Base-by-base conservation (phyloP, 2,113 vertebrate genomes). In the Periophthalmodon schlosseri region DNA sequence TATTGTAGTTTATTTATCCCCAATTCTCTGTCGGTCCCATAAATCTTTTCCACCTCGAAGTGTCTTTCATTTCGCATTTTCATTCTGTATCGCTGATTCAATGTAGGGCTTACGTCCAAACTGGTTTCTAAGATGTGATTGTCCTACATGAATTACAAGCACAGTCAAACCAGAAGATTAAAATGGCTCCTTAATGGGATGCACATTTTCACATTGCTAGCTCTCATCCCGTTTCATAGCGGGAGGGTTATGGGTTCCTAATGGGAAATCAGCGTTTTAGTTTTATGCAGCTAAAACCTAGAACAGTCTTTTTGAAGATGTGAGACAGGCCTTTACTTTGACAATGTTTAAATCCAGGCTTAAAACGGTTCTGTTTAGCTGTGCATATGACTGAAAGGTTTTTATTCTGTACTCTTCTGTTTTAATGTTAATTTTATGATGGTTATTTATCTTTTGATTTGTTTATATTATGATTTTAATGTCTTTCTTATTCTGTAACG, bases 1-100 rank as follows among this genome's bases (percentile, higher is more conserved):
- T 36, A 75, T 73, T 79, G 82, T 78, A 65, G 9, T 21, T n/a
- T 76, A 85, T 78, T 72, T 58, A 47, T 21, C 52, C 78, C 56
- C 64, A 85, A 84, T 82, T 70, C 54, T 18, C 70, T 75, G 74
- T 78, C 47, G 52, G 74, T 69, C 70, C 68, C 57, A 70, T 82
- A 78, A 86, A 82, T 46, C 68, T 71, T 87, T 79, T 79, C 64
- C 72, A 76, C 66, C 58, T 75, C 73, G 71, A 23, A 78, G 73
- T 64, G 79, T 50, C 56, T 79, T 81, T 78, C 39, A 79, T 68
- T 73, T 39, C 72, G 23, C 79, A 57, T 73, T 79, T 84, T 44
- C 74, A 63, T 79, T 79, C 65, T 74, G 47, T 67, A 54, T 8
- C 69, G 46, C 66, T 71, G 72, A 80, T 74, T 74, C 76, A 60